phyloP scores from a whole-genome alignment of 35 echinoderm and acorn worm species.

The Apostichopus parvimensis region DNA sequence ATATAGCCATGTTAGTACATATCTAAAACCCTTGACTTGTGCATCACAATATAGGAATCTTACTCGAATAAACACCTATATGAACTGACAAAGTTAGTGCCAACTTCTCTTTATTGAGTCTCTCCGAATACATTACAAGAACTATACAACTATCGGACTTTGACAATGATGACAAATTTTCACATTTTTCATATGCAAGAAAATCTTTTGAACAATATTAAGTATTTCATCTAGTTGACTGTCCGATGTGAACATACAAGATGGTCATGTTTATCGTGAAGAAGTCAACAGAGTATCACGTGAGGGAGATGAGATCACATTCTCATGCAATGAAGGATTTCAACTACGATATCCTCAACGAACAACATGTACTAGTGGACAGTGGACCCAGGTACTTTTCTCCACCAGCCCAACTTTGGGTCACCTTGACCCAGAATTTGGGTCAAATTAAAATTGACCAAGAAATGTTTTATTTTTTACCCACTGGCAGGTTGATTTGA shows the following conservation, averaged over 20 bases:
- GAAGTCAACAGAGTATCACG: background rate
- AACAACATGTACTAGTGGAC: background rate
- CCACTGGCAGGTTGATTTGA: background rate
- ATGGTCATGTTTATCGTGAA: background rate
- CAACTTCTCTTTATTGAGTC: too few relatives aligned
- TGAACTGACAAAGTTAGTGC: too few relatives aligned
- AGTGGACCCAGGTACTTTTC: background rate
- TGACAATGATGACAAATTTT: too few relatives aligned
- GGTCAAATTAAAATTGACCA: background rate
- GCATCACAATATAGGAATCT: too few relatives aligned
- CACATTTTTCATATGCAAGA: too few relatives aligned
- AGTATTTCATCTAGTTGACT: background rate
- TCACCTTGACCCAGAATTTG: background rate
- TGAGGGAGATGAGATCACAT: background rate
- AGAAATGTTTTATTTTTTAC: background rate
- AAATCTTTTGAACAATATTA: too few relatives aligned
- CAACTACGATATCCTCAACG: background rate
- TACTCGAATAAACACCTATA: too few relatives aligned
- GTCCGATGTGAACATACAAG: background rate
- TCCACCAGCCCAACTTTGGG: slow-evolving; percentile 10
- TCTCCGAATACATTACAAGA: too few relatives aligned
- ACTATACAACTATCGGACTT: too few relatives aligned
- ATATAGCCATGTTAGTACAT: too few relatives aligned
- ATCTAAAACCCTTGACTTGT: too few relatives aligned
- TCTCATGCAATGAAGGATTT: slow-evolving; percentile 26